Evolutionary conservation across 2,888 invertebrate species (phyloP).

Genomic region (Standfussiana lucernea): DNA sequence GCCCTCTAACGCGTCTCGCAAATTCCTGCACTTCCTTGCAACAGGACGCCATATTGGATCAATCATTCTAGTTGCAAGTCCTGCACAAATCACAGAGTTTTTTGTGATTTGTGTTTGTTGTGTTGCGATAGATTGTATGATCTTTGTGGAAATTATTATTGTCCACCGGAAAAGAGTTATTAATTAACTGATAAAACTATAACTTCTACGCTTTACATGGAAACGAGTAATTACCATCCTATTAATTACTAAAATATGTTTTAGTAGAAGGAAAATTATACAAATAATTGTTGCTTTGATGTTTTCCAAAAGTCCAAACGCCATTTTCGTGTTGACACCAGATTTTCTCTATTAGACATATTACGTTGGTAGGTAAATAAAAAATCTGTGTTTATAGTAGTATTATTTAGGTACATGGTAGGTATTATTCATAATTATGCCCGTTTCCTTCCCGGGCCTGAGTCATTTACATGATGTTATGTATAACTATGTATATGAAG

Average conservation of each 20-base stretch:
- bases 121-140: slow-evolving; percentile 28
- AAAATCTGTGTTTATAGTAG: slow-evolving; percentile 7
- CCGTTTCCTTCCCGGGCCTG: slow-evolving; percentile 65
- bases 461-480: slow-evolving; percentile 55
- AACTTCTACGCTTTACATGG: slow-evolving; percentile 11
- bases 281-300: slow-evolving; percentile 12
- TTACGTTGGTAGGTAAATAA: neutral
- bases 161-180: slow-evolving; percentile 20
- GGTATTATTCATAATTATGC: slow-evolving; percentile 49
- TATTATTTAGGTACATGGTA: slow-evolving; percentile 29
- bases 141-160: slow-evolving; percentile 23
- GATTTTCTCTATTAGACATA: neutral
- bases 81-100: too few relatives aligned
- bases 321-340: slow-evolving; percentile 2
- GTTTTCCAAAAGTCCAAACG: slow-evolving; percentile 2
- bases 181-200: slow-evolving; percentile 37
- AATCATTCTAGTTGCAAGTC: slow-evolving; percentile 75
- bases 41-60: slow-evolving; percentile 85
- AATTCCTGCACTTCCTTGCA: slow-evolving; percentile 77
- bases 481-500: slow-evolving; percentile 26
- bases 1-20: slow-evolving; percentile 72
- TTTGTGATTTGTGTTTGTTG: slow-evolving; percentile 52
- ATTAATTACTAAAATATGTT: slow-evolving; percentile 31
- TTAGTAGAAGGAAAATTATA: slow-evolving; percentile 8
- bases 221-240: slow-evolving; percentile 23